Percentiles rank a stretch among this genome's conserved stretches.
Conservation (phyloP, 2,113 vertebrate genomes). For the Monarcha castaneiventris region DNA sequence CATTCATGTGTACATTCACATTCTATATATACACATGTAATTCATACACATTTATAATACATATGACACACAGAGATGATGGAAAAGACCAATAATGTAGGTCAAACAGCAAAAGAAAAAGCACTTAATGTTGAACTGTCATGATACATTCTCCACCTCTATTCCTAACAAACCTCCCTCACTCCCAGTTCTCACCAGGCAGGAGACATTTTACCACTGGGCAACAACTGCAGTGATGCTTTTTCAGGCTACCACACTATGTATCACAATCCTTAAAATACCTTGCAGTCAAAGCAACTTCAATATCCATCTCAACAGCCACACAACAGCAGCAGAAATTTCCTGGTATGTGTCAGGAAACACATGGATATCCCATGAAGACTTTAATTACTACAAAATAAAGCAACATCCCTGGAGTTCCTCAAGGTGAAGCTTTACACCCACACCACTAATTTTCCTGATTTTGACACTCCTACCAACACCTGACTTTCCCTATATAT, state of each 20-base stretch:
- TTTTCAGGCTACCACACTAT: not conserved
- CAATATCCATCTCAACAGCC: not conserved
- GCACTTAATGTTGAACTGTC: not conserved
- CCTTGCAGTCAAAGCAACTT: not conserved
- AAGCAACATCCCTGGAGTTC: not conserved
- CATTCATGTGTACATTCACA: not conserved
- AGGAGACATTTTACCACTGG: not conserved
- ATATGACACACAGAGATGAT: not conserved
- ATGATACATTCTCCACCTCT: not conserved
- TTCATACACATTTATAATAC: not conserved
- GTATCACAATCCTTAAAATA: not conserved
- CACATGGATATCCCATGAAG: not conserved
- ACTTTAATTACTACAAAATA: not conserved
- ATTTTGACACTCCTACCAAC: not conserved
- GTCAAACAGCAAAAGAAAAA: not conserved
- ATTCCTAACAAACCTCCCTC: not conserved
- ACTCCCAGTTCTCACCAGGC: not conserved
- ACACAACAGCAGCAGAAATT: not conserved
- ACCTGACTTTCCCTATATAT: not conserved
- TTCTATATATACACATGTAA: not conserved
- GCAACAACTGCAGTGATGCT: not conserved
- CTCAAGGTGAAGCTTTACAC: not conserved
- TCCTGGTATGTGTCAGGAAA: not conserved
- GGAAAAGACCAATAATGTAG: not conserved
- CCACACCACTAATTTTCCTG: not conserved